Base-by-base conservation (phyloP, 2,888 invertebrate species). In the Euzophera pinguis region DNA sequence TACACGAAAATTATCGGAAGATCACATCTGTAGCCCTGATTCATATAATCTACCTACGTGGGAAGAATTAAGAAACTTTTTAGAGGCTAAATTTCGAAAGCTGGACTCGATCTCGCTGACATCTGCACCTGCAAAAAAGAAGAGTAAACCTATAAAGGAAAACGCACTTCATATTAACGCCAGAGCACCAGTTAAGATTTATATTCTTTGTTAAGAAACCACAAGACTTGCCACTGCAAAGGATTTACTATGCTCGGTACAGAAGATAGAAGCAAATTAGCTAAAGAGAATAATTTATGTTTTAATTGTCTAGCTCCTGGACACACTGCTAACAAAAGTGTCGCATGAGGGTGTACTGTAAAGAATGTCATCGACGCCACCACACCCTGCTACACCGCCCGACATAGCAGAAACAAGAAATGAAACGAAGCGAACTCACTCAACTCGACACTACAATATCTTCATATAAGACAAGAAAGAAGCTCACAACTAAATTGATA, bases 81-180 rank as follows among this genome's bases (percentile, higher is more conserved):
- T 66, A 9, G 63, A 68, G 54, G 14, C 53, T 1, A 62, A 59
- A 42, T 67, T 66, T 50, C 54, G 64, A 10, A 57, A 62, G 6
- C 37, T 67, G 7, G 68, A 71, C 48, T 22, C 68, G 7, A 32
- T 62, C 3, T 47, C 39, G 6, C 43, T 53, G 6, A n/a, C 27
- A 12, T 22, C 39, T 10, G 27, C 22, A n/a, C 22, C 22, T 9
- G 22, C 12, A 38, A n/a, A 2, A 12, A 49, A 12, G 12, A 14
- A 49, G 2, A 49, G 22, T n/a, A 22, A 9, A 12, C n/a, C 35
- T 37, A 12, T 12, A 49, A 35, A 27, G 22, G 38, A 37, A 22
- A 49, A 49, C 10, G 17, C 49, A 10, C 47, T 38, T 45, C 55
- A 60, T 37, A 49, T 22, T 3, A 3, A 2, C 22, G 22, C 52